Base-by-base conservation (phyloP, 2,888 invertebrate species). In the Theristus sp. region DNA sequence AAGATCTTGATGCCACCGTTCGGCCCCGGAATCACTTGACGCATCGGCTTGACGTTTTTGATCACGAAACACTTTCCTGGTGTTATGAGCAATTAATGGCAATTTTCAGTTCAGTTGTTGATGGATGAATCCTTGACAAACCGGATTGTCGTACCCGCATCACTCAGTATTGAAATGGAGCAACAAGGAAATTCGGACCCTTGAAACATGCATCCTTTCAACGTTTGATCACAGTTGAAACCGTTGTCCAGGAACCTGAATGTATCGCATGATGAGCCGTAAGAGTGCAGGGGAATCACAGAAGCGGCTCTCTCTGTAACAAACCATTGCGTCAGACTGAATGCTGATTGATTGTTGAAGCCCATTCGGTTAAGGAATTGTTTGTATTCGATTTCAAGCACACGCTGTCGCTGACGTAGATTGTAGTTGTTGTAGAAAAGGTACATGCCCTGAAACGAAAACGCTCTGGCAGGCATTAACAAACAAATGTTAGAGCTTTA, bases 1-100 rank as follows among this genome's bases (percentile, higher is more conserved):
- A 31, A 27, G n/a, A 58, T 17, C 28, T 58, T 58, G 13, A 58
- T 10, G 10, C 58, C 58, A 38, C 58, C 58, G 10, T 28, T 3
- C n/a, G 30, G 31, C 17, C 57, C 57, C 24, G 58, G 58, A 47
- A 58, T 58, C 17, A 24, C 10, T 28, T 58, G 58, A 17, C 17
- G 17, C n/a, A n/a, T n/a, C 38, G 38, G 10, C 38, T 38, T 38
- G 38, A 17, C 38, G 10, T 38, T 38, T 6, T 38, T 38, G 49
- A 58, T 25, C 17, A 49, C 22, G 29, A 58, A 58, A 46, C 58
- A 58, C 27, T 58, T 58, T 2, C 58, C 58, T 38, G 29, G 24
- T 30, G 6, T 38, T 38, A 6, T 13, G 38, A 17, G 38, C 38
- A 17, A 38, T 17, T 6, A 38, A 13, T 38, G 38, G 38, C 17